These are phyloP conservation scores for Okapia johnstoni DNA, from an alignment of 2,113 vertebrate species.

Conservation along the genomic window DNA sequence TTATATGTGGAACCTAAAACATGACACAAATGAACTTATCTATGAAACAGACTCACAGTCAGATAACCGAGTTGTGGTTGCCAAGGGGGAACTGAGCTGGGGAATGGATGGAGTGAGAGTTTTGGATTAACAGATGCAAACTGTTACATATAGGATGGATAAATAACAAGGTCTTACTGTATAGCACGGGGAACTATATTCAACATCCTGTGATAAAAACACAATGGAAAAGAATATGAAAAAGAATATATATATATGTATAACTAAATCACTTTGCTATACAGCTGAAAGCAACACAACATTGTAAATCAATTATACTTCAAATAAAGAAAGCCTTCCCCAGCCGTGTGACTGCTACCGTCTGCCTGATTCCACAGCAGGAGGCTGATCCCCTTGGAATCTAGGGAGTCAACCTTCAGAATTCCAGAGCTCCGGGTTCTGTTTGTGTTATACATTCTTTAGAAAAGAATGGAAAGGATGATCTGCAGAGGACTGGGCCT, in stretches of 20 bases:
- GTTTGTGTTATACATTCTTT: not conserved
- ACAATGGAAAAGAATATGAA: not conserved
- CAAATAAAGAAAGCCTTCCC: not conserved
- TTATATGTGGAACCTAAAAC: not conserved
- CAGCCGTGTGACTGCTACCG: not conserved
- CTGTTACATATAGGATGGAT: not conserved
- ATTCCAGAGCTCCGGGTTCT: not conserved
- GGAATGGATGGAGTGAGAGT: not conserved
- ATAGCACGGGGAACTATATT: not conserved
- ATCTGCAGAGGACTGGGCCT: not conserved
- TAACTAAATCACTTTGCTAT: not conserved
- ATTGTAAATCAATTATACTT: not conserved
- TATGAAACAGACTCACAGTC: not conserved
- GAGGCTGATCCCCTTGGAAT: not conserved
- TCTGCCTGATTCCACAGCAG: not conserved
- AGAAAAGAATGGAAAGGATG: not conserved
- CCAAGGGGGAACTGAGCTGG: not conserved
- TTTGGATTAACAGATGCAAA: not conserved
- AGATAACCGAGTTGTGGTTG: not conserved
- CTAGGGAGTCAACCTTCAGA: not conserved
- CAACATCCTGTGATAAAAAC: not conserved
- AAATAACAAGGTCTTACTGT: not conserved
- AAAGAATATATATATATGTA: not conserved
- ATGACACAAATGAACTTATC: not conserved
- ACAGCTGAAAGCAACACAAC: not conserved